Evolutionary conservation across 1,140 invertebrate species (phyloP), one percentile per base, ranked within the genome.

Genomic region (Drosophila ercepeae): DNA sequence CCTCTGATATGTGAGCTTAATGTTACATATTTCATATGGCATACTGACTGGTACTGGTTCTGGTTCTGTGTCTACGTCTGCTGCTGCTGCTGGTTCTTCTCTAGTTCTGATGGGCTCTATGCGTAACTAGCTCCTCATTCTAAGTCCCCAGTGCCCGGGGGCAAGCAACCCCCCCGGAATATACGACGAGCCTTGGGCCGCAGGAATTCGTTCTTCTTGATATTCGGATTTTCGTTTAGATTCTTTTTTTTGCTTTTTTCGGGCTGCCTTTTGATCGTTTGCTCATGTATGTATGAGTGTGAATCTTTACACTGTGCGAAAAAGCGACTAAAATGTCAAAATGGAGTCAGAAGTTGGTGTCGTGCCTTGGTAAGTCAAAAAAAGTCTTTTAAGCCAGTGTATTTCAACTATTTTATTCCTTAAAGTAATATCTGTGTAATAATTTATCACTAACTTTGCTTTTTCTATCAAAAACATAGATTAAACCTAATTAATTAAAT

Each of bases 21-120:
- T 78, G 79, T 83, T 83, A 83, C 75, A 83, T 77, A 70, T 82
- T 82, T 82, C 78, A 83, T 84, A 83, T 67, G 57, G 75, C 79
- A 84, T 78, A 83, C 75, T 73, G 70, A 63, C 67, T 44, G 52
- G 57, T 71, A 65, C 59, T 64, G 77, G 45, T 55, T 81, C 45
- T 75, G 55, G n/a, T n/a, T n/a, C n/a, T 21, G 2, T 21, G 4
- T 13, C 13, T 16, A 39, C 13, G 41, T 55, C 46, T 23, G 51
- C 36, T 51, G 46, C 23, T 49, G 13, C 32, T 51, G 46, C 23
- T 49, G 13, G 23, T 19, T 19, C 45, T 44, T 44, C 16, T 39
- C n/a, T 7, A 13, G 4, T 42, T 9, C 19, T 21, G 39, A 42
- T 48, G 46, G 18, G 23, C 46, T 59, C 50, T 71, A 41, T 57